Evolutionary conservation across 1,140 invertebrate species (phyloP), one percentile per base, ranked within the genome.

Genomic region (Hirudo medicinalis): DNA sequence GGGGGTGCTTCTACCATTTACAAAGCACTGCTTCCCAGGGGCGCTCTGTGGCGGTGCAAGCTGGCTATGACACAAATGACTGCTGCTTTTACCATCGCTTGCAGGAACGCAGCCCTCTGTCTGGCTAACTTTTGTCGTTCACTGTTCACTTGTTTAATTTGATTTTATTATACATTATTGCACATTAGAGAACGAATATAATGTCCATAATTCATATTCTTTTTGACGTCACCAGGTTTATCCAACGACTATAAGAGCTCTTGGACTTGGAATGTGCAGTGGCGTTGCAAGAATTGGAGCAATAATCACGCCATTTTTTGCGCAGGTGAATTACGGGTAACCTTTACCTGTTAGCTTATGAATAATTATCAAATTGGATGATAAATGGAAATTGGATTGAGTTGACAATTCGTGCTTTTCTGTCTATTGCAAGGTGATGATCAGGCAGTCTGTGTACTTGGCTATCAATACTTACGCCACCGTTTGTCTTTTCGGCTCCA

Each of bases 221-320:
- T 49, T 71, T 25, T 27, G 1, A 63, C 9, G 13, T 68, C 19
- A 29, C 53, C 74, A 88, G 86, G 86, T 88, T 22, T 95, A 95
- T 81, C 92, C 93, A 0, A 94, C 91, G 5, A 90, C 90, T 60
- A 85, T 94, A 74, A 80, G 92, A 74, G 89, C 91, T 43, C 87
- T 92, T 54, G 92, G 92, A 0, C 87, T 95, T 0, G 92, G 91
- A 5, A 88, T 90, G 2, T 93, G 91, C 79, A 91, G 90, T 78
- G 89, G 89, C 3, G 91, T 95, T 85, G 91, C 92, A 4, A 82
- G 93, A 72, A 85, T 95, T 36, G 93, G 93, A 54, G 92, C 92
- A 25, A 94, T 94, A 87, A 81, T 92, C 3, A 94, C 92, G 2
- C 92, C 92, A 0, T 94, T 94, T 79, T 87, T 96, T 53, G 91